phyloP scores from a whole-genome alignment of 1,140 invertebrate species.

The Bombus pyrosoma region DNA sequence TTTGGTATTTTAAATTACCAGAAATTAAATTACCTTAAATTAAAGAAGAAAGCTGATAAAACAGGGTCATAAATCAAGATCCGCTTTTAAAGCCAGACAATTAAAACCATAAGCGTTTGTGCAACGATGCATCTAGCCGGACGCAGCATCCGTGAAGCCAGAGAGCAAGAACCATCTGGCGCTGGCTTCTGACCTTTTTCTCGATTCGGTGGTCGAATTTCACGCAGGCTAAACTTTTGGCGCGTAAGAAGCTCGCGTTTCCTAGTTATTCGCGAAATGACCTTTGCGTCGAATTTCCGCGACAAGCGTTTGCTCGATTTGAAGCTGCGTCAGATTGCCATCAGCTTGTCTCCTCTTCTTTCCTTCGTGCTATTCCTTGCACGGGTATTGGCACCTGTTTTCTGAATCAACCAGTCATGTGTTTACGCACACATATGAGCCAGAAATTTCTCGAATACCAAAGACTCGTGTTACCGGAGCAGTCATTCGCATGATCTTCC shows the following conservation, averaged over 20 bases:
- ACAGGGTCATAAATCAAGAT: neutral
- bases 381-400: conserved; percentile 17
- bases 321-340: neutral
- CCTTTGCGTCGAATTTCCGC: conserved; percentile 4
- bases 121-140: conserved; percentile 11
- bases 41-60: too few relatives aligned
- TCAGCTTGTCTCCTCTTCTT: neutral
- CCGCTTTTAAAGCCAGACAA: neutral
- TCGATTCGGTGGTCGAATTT: neutral
- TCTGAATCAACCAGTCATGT: conserved; percentile 4
- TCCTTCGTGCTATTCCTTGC: neutral
- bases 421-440: neutral
- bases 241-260: neutral
- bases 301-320: neutral
- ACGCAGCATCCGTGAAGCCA: conserved; percentile 19
- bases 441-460: conserved; percentile 19
- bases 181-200: conserved; percentile 6
- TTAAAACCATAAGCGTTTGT: neutral
- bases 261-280: neutral
- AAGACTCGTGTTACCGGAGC: neutral
- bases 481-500: neutral
- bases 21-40: too few relatives aligned
- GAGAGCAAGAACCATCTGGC: conserved; percentile 11
- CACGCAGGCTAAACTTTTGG: neutral
- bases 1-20: neutral